Conservation (phyloP, 2,888 invertebrate genomes). For the Bembecia ichneumoniformis region DNA sequence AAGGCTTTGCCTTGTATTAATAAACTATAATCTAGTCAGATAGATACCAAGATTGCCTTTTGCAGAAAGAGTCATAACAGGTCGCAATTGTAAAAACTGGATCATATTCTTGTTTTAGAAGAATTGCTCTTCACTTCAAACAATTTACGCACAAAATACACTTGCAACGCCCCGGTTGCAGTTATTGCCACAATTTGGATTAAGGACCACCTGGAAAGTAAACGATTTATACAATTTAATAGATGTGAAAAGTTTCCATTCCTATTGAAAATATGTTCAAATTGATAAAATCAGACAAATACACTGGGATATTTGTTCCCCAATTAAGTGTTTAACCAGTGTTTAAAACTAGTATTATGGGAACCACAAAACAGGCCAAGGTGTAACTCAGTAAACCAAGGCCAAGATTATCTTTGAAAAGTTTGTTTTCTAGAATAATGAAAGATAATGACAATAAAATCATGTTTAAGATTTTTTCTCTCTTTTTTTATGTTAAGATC, state of each 20-base stretch:
- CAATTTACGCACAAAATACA: conserved; percentile 90
- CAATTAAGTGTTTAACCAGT: no score
- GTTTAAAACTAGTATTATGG: no score
- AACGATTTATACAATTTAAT: no score
- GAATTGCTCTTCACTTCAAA: conserved; percentile 83
- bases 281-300: no score
- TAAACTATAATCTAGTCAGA: no score
- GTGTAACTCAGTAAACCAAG: conserved; percentile 1
- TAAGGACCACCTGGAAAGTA: conserved; percentile 79
- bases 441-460: neutral
- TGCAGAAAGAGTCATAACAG: neutral
- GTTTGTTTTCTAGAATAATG: neutral
- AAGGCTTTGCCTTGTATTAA: no score
- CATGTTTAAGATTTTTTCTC: neutral
- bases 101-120: conserved; percentile 71
- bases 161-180: conserved; percentile 82
- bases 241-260: no score
- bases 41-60: no score
- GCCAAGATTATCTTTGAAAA: neutral
- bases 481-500: no score
- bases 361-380: no score
- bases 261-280: no score
- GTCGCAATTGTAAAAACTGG: neutral
- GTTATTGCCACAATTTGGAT: conserved; percentile 88
- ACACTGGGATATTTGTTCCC: no score